phyloP scores from a whole-genome alignment of 2,888 invertebrate genomes.

The Acanthosepion lycidas region DNA sequence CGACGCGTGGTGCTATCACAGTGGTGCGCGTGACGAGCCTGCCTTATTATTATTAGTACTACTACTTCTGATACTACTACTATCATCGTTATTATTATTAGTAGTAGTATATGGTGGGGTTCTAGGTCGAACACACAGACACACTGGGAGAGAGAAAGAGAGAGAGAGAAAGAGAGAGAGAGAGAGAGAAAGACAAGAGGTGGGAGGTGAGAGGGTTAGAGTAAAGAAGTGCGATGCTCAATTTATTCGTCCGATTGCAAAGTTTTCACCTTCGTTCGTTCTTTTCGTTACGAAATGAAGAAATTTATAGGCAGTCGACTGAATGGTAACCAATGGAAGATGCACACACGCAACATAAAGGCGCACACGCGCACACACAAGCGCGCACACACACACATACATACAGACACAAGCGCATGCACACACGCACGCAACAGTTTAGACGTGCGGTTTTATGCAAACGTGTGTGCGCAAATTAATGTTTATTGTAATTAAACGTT shows the following conservation, averaged over 20 bases:
- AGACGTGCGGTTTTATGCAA: too few relatives aligned
- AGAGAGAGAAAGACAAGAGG: neutral
- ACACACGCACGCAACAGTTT: neutral
- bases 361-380: neutral
- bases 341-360: too few relatives aligned
- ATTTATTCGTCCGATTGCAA: too few relatives aligned
- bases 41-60: neutral
- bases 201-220: neutral
- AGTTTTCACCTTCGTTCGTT: too few relatives aligned
- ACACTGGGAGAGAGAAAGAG: neutral
- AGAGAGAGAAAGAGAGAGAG: neutral
- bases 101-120: neutral
- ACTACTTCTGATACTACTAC: neutral
- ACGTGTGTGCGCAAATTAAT: too few relatives aligned
- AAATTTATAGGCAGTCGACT: too few relatives aligned
- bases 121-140: neutral
- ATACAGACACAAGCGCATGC: conserved; percentile 37
- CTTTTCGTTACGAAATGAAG: too few relatives aligned
- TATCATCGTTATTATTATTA: neutral
- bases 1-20: neutral
- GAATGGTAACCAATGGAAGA: too few relatives aligned
- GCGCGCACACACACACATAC: conserved; percentile 44
- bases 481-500: too few relatives aligned
- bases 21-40: neutral
- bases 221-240: too few relatives aligned